A percentile compares a stretch with the other conserved stretches of the same genome.
Conservation (phyloP, 2,888 invertebrate genomes). For the Zootermopsis nevadensis region DNA sequence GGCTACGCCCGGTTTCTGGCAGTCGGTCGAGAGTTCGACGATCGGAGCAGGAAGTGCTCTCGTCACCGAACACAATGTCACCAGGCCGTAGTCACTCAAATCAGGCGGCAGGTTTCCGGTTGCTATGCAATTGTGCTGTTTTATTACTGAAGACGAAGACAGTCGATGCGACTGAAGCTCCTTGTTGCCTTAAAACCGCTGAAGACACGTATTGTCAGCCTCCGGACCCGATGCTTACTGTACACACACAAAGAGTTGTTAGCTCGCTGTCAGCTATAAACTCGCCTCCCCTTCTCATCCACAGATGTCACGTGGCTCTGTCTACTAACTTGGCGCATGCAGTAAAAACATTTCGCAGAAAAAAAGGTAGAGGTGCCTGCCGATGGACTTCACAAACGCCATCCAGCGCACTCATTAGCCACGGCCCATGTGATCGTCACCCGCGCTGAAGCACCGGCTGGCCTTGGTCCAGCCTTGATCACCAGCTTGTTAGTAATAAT, state of each 20-base stretch:
- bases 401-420: neutral
- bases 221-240: neutral
- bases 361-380: neutral
- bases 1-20: too few species aligned
- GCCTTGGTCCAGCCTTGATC: conserved; percentile 3
- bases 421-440: neutral
- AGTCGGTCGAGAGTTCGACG: too few species aligned
- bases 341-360: conserved; percentile 11
- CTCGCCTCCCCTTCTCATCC: neutral
- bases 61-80: too few species aligned
- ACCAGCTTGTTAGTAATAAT: neutral
- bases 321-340: conserved; percentile 17
- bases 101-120: too few species aligned
- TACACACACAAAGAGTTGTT: neutral
- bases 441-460: neutral
- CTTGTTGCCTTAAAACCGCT: neutral
- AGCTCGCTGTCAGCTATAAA: neutral
- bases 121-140: neutral
- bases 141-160: neutral
- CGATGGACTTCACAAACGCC: too few species aligned
- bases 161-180: neutral
- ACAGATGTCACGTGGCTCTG: conserved; percentile 1
- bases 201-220: too few species aligned
- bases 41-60: too few species aligned
- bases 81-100: too few species aligned